Base-by-base conservation (phyloP, 2,888 invertebrate genomes). In the Agrochola lychnidis region DNA sequence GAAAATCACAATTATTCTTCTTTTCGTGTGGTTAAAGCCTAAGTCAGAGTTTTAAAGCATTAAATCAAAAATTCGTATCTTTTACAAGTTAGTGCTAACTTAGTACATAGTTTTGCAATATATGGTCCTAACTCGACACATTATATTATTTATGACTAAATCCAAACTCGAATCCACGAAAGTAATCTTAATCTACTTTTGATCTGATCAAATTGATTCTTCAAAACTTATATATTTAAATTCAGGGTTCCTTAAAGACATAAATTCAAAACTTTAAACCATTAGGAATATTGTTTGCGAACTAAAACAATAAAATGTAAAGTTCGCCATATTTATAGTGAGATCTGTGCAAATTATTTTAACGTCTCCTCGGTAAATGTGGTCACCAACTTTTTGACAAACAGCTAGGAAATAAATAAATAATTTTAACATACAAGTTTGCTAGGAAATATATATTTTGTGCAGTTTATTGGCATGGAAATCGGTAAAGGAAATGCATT, bases 251-350 rank as follows among this genome's bases (percentile, higher is more conserved):
- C 56, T n/a, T 42, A 48, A 14, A 56, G 36, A 56, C 63, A 78
- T 88, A 77, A 86, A 86, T 88, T 72, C 25, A 12, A 72, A 86
- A 86, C 80, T 88, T 88, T 19, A 22, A 42, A 30, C 86, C 84
- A 76, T 86, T 88, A 77, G 25, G 69, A 73, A 75, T 76, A 78
- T 76, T 86, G 86, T 86, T 83, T 19, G 67, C 1, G 1, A 86
- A 86, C 77, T 81, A 66, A 66, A 74, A 88, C 78, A 83, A 79
- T 87, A 87, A 85, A 78, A 76, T 74, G 73, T 69, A 48, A 78
- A 78, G 78, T 81, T 84, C 0, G 10, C 25, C 19, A 70, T 81
- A 68, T 86, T 87, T 82, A 76, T 68, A 62, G 63, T 59, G 53
- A 51, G 40, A 77, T 56, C 4, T n/a, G 36, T 36, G 53, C 53